phyloP scores from a whole-genome alignment of 1,140 invertebrate genomes.

The Wasmannia auropunctata region DNA sequence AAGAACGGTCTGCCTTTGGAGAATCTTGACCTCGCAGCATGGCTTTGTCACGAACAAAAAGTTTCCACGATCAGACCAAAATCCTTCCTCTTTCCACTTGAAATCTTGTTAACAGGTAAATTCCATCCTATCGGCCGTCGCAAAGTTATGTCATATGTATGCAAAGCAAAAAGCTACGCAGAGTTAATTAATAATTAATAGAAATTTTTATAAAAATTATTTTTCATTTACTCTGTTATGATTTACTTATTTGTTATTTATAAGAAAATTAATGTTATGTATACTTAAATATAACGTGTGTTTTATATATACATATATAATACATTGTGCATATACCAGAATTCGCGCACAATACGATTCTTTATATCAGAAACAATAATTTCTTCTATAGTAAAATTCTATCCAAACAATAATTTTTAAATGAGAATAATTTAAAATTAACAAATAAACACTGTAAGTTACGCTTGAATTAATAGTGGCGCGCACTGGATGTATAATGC shows the following conservation, averaged over 20 bases:
- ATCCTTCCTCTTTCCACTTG: constrained; percentile 15
- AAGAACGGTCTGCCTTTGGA: not conserved
- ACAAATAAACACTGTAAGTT: not conserved
- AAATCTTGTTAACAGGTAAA: constrained; percentile 26
- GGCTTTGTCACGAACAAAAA: constrained; percentile 37
- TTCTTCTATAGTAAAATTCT: not conserved
- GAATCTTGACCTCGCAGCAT: constrained; percentile 33
- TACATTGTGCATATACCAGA: not conserved
- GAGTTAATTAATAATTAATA: constrained; percentile 20
- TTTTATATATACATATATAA: not conserved
- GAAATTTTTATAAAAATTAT: not conserved
- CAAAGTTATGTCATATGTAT: constrained; percentile 7
- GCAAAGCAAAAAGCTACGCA: not conserved
- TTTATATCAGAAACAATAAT: not conserved
- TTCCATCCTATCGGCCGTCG: constrained; percentile 4
- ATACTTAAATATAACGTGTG: not conserved
- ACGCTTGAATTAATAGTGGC: not conserved
- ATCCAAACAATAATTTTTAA: not conserved
- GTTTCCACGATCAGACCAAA: constrained; percentile 5
- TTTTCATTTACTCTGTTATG: not conserved
- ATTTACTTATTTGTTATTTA: not conserved
- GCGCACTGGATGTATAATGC: not conserved
- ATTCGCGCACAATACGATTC: not conserved
- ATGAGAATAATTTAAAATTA: not conserved
- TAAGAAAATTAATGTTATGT: not conserved